Evolutionary conservation across 2,888 invertebrate species (phyloP), one percentile per base, ranked within the genome.

Genomic region (Galerucella calmariensis): DNA sequence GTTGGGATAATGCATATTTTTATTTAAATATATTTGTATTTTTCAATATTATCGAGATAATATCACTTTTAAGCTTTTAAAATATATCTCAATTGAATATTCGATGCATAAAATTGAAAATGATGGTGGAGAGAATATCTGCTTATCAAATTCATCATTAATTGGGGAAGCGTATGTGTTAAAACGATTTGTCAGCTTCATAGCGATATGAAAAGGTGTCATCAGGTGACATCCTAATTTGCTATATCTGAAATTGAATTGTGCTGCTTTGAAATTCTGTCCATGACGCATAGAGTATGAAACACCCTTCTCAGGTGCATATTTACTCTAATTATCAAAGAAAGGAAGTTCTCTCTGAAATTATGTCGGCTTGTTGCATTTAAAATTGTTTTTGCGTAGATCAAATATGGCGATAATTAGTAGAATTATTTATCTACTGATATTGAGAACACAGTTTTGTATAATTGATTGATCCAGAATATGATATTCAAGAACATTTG

Each of bases 171-270:
- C 51, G 44, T 63, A 44, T 63, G 35, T 63, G 10, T 58, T 62
- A 68, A 69, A 75, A 62, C 71, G 67, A 74, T 75, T 77, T 74
- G 77, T 77, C 67, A 68, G 72, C 61, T 66, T 62, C 58, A 63
- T 51, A 73, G 16, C 58, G 58, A 67, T 63, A 68, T 66, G 72
- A 67, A 67, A 72, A 72, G 77, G 72, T 75, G 75, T 75, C 75
- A 75, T 73, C 75, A 73, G 75, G 75, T 77, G 77, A 75, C 67
- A 72, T 63, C 51, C 70, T 77, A 73, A 77, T 77, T 77, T 75
- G 75, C 72, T 62, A 67, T 75, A 75, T 48, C 65, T 71, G 56
- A 65, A 77, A 77, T 75, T 75, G 75, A 77, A 75, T 76, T 73
- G 73, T 76, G 70, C 65, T 70, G 59, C 76, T 73, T 65, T 56